Evolutionary conservation across 2,797 vertebrate genomes (phyloP), one percentile per base, ranked within the genome.

Genomic region (Xenentodon cancila): DNA sequence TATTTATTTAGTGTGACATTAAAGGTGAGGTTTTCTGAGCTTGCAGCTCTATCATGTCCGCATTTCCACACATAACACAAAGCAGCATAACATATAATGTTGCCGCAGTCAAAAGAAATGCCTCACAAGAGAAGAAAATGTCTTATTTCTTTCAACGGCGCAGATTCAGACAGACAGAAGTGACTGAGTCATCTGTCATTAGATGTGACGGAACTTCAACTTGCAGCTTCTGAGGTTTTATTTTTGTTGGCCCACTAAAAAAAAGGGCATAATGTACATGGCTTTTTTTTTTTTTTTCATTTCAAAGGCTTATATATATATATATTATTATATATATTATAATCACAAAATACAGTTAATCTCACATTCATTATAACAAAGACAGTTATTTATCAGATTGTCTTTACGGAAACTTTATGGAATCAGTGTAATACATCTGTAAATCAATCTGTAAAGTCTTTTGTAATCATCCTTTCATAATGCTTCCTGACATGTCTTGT

Each of bases 401-500:
- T n/a, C n/a, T 2, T 0, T 15, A 30, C 52, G 15, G 30, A 48
- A 50, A 45, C 2, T n/a, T n/a, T n/a, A n/a, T 25, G 25, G 25
- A 3, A 3, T 25, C 25, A 37, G 42, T 17, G 19, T 34, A 66
- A 21, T 50, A n/a, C 2, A 55, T 59, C 42, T 44, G 48, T 52
- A 30, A 1, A 8, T 57, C 25, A 25, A n/a, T n/a, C n/a, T n/a
- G n/a, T n/a, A n/a, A n/a, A n/a, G n/a, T n/a, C n/a, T 34, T 59
- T 53, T 61, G 61, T 71, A 53, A 19, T 32, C 68, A 52, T 70
- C 59, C 0, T 0, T 62, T 46, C 53, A 25, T 50, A 21, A 46
- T 65, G 37, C 53, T 40, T 1, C 9, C 58, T 72, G 62, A 59
- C 62, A 55, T 53, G 42, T 55, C 62, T 37, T 63, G 30, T 64